Percentiles rank a stretch among this genome's conserved stretches.
Evolutionary conservation across 2,113 vertebrate species (phyloP).

Genomic region (Stegastes partitus): DNA sequence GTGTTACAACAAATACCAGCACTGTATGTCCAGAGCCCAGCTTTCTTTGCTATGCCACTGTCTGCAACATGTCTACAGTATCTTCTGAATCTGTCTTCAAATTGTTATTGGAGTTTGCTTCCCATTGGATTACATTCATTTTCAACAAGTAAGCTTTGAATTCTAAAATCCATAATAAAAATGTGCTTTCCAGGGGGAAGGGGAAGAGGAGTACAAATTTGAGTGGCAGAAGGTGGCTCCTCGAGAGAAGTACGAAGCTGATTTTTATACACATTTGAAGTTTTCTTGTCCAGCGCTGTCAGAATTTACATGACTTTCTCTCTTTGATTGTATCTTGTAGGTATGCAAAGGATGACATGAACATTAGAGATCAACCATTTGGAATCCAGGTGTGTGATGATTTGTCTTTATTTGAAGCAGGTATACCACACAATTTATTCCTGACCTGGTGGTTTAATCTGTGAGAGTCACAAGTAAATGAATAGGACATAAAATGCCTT

Average conservation of each 20-base stretch:
- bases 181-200: slow-evolving; percentile 85
- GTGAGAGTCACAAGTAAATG: background rate
- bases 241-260: slow-evolving; percentile 92
- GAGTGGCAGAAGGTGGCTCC: slow-evolving; percentile 99
- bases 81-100: too few relatives aligned
- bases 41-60: too few relatives aligned
- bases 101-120: too few relatives aligned
- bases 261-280: background rate
- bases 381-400: slow-evolving; percentile 93
- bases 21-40: background rate
- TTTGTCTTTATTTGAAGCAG: slow-evolving; percentile 12
- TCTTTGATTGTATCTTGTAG: slow-evolving; percentile 76
- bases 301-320: slow-evolving; percentile 14
- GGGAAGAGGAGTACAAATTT: slow-evolving; percentile 97
- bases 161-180: background rate
- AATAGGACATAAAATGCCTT: background rate
- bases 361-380: slow-evolving; percentile 98
- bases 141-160: background rate
- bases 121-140: background rate
- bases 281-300: background rate
- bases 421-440: background rate
- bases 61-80: too few relatives aligned
- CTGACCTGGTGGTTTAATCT: background rate
- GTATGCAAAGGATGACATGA: slow-evolving; percentile 99
- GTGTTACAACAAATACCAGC: background rate